These are phyloP conservation scores for Eupristina koningsbergeri DNA, from an alignment of 1,140 invertebrate genomes.

Conservation along the genomic window DNA sequence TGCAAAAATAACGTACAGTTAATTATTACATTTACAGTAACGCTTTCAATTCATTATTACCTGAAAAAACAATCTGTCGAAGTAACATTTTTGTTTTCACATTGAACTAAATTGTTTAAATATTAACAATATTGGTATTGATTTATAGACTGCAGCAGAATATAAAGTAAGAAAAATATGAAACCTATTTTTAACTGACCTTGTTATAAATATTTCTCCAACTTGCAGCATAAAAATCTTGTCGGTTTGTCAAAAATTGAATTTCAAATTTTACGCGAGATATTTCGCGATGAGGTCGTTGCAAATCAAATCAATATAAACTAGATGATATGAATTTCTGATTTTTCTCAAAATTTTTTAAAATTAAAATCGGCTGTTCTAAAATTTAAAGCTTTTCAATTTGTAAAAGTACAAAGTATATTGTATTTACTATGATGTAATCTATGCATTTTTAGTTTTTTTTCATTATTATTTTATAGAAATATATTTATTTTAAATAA, in stretches of 20 bases:
- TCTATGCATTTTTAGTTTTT: no score
- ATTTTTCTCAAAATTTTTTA: not conserved
- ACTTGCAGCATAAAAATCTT: not conserved
- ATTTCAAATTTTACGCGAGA: slow-evolving; percentile 3
- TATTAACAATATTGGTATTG: no score
- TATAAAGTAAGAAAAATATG: no score
- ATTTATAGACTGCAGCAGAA: no score
- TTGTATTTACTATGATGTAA: not conserved
- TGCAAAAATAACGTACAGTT: no score
- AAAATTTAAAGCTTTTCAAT: not conserved
- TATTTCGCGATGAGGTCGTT: not conserved
- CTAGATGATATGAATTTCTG: not conserved
- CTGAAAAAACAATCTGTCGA: no score
- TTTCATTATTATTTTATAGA: no score
- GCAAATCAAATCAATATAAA: not conserved
- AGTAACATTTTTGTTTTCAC: no score
- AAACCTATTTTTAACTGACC: not conserved
- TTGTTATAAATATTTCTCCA: not conserved
- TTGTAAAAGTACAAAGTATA: not conserved
- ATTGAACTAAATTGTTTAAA: no score
- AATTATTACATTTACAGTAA: no score
- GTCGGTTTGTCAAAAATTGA: not conserved
- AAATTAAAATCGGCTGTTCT: not conserved
- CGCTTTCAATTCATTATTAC: no score
- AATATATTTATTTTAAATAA: not conserved